These are phyloP conservation scores for Agelaius tricolor DNA, from an alignment of 2,113 vertebrate genomes.

Conservation along the genomic window DNA sequence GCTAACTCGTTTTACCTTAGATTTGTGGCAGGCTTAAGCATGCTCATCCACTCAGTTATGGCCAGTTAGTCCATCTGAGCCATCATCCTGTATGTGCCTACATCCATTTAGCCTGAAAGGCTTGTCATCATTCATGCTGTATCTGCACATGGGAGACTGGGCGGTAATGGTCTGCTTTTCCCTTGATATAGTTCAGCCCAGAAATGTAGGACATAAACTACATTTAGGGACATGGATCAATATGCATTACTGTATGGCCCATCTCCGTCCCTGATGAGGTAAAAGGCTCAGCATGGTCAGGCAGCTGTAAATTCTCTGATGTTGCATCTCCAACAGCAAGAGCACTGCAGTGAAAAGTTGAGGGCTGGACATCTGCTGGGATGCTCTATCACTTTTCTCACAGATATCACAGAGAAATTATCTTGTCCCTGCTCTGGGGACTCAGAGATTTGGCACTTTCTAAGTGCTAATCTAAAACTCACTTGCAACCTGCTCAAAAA, in stretches of 20 bases:
- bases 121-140: conserved; percentile 22
- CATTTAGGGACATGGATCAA: conserved; percentile 40
- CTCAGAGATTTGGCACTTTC: background rate
- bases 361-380: background rate
- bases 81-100: background rate
- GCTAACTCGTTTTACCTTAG: conserved; percentile 4
- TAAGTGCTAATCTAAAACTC: background rate
- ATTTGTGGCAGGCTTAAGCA: conserved; percentile 32
- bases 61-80: conserved; percentile 11
- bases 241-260: conserved; percentile 33
- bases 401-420: background rate
- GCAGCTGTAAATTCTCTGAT: background rate
- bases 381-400: background rate
- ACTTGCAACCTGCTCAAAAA: background rate
- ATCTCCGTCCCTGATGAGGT: conserved; percentile 32
- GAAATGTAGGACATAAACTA: conserved; percentile 36
- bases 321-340: background rate
- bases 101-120: conserved; percentile 7
- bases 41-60: background rate
- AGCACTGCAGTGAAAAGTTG: background rate
- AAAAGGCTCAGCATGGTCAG: conserved; percentile 14
- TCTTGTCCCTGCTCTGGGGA: background rate
- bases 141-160: background rate
- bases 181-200: background rate
- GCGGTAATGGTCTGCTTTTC: background rate